Percentiles rank a stretch among this genome's conserved stretches.
phyloP scores from a whole-genome alignment of 2,113 vertebrate genomes.

The Pterocles burchelli region DNA sequence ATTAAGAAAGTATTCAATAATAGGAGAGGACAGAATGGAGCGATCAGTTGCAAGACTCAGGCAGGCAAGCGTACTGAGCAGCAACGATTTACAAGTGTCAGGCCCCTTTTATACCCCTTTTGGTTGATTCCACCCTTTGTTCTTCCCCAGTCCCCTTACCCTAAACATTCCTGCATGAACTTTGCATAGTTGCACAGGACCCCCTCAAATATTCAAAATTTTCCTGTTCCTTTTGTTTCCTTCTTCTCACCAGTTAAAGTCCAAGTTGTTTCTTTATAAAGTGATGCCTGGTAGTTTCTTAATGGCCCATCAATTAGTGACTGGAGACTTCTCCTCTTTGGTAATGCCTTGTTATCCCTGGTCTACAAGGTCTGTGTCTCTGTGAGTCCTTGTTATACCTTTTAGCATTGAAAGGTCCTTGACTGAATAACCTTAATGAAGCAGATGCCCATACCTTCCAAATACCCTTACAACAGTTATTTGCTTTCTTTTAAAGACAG shows the following conservation, averaged over 20 bases:
- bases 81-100: background rate
- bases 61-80: background rate
- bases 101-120: background rate
- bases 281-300: background rate
- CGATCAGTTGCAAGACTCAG: background rate
- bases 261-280: background rate
- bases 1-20: background rate
- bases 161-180: background rate
- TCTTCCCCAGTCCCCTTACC: background rate
- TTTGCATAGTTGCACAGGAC: background rate
- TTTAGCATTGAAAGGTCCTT: background rate
- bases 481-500: background rate
- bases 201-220: background rate
- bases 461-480: background rate
- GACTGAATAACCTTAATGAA: background rate
- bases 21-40: background rate
- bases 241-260: background rate
- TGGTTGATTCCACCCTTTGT: background rate
- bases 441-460: background rate
- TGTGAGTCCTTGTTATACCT: background rate
- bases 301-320: background rate
- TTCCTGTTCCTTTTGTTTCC: background rate
- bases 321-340: background rate
- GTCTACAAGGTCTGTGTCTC: background rate
- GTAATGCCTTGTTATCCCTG: background rate